These are phyloP conservation scores for Siphlonurus alternatus DNA, from an alignment of 2,888 invertebrate genomes.

Conservation along the genomic window DNA sequence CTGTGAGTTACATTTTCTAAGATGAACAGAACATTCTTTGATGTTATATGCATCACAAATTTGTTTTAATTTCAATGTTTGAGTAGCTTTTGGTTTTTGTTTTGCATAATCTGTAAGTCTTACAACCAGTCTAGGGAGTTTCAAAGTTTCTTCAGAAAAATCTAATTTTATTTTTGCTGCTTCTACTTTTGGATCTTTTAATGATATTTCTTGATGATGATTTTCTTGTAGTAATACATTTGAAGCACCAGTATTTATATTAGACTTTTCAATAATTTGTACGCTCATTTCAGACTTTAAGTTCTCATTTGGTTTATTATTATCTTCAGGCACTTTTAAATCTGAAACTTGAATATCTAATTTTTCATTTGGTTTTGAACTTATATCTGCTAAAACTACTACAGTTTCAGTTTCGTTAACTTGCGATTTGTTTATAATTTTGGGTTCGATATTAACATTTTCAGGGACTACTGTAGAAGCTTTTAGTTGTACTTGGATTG, in stretches of 20 bases:
- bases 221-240: too few species aligned
- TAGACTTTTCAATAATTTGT: neutral
- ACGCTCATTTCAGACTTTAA: neutral
- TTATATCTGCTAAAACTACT: too few species aligned
- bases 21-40: constrained; percentile 23
- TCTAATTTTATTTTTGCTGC: neutral
- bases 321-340: neutral
- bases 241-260: neutral
- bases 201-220: neutral
- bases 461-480: too few species aligned
- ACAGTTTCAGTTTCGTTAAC: too few species aligned
- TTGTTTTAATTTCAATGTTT: neutral
- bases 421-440: neutral
- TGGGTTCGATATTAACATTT: neutral
- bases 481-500: too few species aligned
- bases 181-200: neutral
- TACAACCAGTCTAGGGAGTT: neutral
- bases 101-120: neutral
- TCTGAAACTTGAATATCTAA: neutral
- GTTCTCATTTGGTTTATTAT: neutral
- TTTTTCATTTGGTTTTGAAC: too few species aligned
- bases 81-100: neutral
- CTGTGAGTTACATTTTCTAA: constrained; percentile 19
- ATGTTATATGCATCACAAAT: constrained; percentile 18
- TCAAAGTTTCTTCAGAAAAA: neutral